phyloP scores from a whole-genome alignment of 2,888 invertebrate genomes.

The Melinaea menophilus region DNA sequence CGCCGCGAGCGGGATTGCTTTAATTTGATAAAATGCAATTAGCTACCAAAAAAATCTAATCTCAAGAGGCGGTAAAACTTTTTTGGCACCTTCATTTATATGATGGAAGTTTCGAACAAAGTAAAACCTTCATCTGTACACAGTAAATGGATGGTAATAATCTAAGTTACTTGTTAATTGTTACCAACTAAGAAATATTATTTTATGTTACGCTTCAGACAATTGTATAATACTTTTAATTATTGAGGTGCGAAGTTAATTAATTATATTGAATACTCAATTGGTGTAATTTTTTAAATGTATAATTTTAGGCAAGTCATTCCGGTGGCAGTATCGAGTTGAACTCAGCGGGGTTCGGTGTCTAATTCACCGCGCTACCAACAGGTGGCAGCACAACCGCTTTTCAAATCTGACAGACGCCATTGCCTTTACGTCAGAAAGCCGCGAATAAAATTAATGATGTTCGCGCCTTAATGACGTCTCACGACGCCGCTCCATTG shows the following conservation, averaged over 20 bases:
- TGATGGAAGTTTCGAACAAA: constrained; percentile 40
- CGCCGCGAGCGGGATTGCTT: constrained; percentile 64
- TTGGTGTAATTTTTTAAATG: constrained; percentile 29
- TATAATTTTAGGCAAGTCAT: constrained; percentile 56
- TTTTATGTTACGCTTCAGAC: constrained; percentile 18
- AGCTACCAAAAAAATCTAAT: constrained; percentile 78
- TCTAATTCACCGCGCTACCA: constrained; percentile 76
- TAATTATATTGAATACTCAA: constrained; percentile 31
- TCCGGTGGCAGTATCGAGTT: constrained; percentile 73
- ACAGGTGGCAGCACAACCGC: constrained; percentile 74
- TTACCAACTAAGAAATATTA: constrained; percentile 3
- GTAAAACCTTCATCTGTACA: constrained; percentile 29
- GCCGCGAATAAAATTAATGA: constrained; percentile 79
- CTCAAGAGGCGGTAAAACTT: constrained; percentile 62
- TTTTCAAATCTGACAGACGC: constrained; percentile 77
- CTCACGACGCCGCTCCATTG: constrained; percentile 77
- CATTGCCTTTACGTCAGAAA: constrained; percentile 75
- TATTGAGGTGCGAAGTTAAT: constrained; percentile 16
- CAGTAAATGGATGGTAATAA: constrained; percentile 10
- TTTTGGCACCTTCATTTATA: constrained; percentile 62
- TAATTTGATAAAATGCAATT: constrained; percentile 78
- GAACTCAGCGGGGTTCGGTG: constrained; percentile 69
- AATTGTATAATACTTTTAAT: constrained; percentile 15
- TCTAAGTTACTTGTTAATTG: too few relatives aligned
- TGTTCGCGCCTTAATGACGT: constrained; percentile 77